Conservation (phyloP, 2,888 invertebrate genomes). For the Campoplex nolae region DNA sequence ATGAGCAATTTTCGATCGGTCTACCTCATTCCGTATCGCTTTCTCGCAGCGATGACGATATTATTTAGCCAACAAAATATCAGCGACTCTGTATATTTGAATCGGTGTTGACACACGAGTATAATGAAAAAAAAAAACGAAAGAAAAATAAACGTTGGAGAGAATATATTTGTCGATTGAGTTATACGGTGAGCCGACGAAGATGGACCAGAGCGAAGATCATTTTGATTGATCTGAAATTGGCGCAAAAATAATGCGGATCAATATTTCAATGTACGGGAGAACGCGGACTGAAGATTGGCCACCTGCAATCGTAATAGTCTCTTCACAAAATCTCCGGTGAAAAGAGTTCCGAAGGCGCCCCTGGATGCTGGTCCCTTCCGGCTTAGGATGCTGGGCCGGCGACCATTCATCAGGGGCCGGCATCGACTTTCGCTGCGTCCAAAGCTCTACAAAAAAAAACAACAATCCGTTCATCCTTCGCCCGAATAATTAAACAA, state of each 20-base stretch:
- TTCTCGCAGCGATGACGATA: slow-evolving; percentile 26
- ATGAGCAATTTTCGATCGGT: slow-evolving; percentile 46
- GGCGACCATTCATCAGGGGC: slow-evolving; percentile 56
- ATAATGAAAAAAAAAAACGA: slow-evolving; percentile 1
- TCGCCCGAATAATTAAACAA: not conserved
- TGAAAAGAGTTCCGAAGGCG: not conserved
- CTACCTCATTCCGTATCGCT: slow-evolving; percentile 8
- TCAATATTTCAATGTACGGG: slow-evolving; percentile 5
- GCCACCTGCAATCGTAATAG: not conserved
- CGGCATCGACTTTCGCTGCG: not conserved
- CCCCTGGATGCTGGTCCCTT: slow-evolving; percentile 54
- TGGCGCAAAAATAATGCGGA: slow-evolving; percentile 1
- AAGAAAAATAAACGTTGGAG: not conserved
- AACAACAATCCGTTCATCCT: not conserved
- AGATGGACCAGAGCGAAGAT: not conserved
- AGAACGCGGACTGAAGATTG: not conserved
- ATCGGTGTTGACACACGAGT: not conserved
- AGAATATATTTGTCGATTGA: slow-evolving; percentile 4
- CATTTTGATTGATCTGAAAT: slow-evolving; percentile 1
- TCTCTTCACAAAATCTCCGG: not conserved
- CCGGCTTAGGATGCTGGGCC: slow-evolving; percentile 48
- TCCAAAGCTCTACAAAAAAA: not conserved
- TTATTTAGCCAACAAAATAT: slow-evolving; percentile 3
- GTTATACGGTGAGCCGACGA: not conserved
- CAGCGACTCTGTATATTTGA: slow-evolving; percentile 18